Base-by-base conservation (phyloP, 2,797 vertebrate species). In the Myripristis murdjan region DNA sequence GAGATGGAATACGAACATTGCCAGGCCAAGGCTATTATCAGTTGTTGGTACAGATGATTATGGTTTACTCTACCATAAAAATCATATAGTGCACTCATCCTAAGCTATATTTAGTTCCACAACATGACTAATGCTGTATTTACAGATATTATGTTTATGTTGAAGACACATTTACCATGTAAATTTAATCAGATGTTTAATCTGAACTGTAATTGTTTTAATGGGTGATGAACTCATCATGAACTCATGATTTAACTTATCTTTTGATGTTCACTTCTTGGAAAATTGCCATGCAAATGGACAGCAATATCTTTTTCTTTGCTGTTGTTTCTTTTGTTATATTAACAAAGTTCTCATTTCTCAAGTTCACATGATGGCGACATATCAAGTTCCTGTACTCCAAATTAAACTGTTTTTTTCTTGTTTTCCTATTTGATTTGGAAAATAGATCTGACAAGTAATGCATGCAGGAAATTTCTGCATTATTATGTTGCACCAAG, bases 41-140 rank as follows among this genome's bases (percentile, higher is more conserved):
- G 55, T 66, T 87, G 77, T 79, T 82, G 81, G 70, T 83, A 51
- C 68, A 88, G 75, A 77, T 88, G 78, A 92, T 91, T 90, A 84
- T 79, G 14, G 76, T 86, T 84, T 64, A 86, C 77, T 82, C 76
- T 67, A 61, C 82, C 77, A 69, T 89, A 83, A 86, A 88, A 87
- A 84, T 79, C 59, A 77, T 73, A 70, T 23, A 75, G 68, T 73
- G 46, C 61, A 60, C 52, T 80, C 68, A 67, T 61, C 61, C 67
- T 46, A 10, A 76, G 60, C 69, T 77, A 63, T 81, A 77, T 81
- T 85, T 61, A 78, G 77, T 77, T 81, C 51, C n/a, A 65, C 52
- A 52, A 59, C 51, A 56, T 41, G 31, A 15, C 5, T 2, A n/a
- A 48, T 46, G 35, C 73, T 69, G 49, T 55, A 61, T 77, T 74